These are phyloP conservation scores for Megamerina dolium DNA, from an alignment of 2,888 invertebrate species.

Conservation along the genomic window DNA sequence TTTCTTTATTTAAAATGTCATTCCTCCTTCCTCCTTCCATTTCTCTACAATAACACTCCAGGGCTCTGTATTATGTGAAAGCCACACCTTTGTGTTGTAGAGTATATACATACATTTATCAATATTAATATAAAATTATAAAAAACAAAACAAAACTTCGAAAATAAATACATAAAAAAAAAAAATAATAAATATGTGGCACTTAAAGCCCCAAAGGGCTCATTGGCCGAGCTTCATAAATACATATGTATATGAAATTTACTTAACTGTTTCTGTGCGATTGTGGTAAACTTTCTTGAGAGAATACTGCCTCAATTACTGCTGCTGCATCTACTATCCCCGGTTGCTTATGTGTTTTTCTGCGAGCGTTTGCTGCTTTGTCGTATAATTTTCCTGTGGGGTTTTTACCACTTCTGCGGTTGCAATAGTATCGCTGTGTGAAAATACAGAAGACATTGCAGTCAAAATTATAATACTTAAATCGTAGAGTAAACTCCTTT, in stretches of 20 bases:
- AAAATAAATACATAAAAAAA: neutral
- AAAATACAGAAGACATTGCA: too few relatives aligned
- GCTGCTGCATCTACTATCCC: too few relatives aligned
- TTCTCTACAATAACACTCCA: slow-evolving; percentile 7
- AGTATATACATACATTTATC: too few relatives aligned
- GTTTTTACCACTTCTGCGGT: slow-evolving; percentile 3
- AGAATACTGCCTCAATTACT: neutral
- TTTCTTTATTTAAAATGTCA: slow-evolving; percentile 5
- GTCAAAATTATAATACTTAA: too few relatives aligned
- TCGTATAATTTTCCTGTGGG: slow-evolving; percentile 5
- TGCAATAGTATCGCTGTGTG: slow-evolving; percentile 2
- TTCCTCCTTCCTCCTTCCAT: slow-evolving; percentile 9
- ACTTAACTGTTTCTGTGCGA: neutral
- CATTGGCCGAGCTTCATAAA: too few relatives aligned
- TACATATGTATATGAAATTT: too few relatives aligned
- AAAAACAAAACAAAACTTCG: too few relatives aligned
- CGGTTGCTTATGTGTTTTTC: neutral
- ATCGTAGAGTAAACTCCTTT: too few relatives aligned
- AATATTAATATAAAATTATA: too few relatives aligned
- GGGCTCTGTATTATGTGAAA: slow-evolving; percentile 7
- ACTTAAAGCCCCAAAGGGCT: too few relatives aligned
- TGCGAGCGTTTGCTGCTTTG: slow-evolving; percentile 1
- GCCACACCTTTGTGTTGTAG: slow-evolving; percentile 6
- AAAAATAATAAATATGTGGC: too few relatives aligned
- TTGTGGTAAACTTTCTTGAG: neutral